phyloP scores from a whole-genome alignment of 53 echinoderm and acorn worm genomes.

The Holothuria scabra region DNA sequence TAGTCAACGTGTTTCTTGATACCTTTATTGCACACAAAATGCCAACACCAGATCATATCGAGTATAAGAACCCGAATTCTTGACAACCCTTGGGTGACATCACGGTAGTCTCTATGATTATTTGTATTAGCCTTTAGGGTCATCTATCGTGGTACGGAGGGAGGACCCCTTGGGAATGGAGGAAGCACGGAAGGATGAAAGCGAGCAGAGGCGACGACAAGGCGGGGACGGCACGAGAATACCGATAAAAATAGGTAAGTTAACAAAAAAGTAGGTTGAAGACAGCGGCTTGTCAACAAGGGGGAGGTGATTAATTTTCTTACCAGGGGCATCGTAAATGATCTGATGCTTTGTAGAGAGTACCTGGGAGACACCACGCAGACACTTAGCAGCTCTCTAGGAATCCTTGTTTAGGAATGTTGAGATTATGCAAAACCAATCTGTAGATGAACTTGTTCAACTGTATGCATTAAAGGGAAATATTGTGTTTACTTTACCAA shows the following conservation, averaged over 20 bases:
- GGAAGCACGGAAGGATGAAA: constrained; percentile 50
- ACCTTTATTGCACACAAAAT: too few species aligned
- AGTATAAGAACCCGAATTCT: too few species aligned
- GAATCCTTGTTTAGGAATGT: too few species aligned
- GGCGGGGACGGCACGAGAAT: constrained; percentile 21
- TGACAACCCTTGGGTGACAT: constrained; percentile 1
- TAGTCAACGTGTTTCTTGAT: too few species aligned
- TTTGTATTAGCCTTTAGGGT: constrained; percentile 49
- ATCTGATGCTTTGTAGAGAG: too few species aligned
- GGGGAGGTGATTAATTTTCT: constrained; percentile 44
- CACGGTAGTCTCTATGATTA: constrained; percentile 7
- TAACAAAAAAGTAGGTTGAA: constrained; percentile 48
- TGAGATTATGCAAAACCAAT: too few species aligned
- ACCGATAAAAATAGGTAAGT: constrained; percentile 50
- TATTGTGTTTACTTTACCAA: too few species aligned
- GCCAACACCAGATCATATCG: too few species aligned
- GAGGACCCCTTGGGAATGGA: constrained; percentile 42
- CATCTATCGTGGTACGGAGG: neutral
- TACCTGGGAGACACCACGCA: too few species aligned
- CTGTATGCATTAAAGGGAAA: too few species aligned
- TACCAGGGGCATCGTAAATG: constrained; percentile 47
- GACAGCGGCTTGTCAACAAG: constrained; percentile 38
- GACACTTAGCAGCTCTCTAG: too few species aligned
- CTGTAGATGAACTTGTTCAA: too few species aligned
- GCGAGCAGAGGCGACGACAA: constrained; percentile 41